Evolutionary conservation across 1,140 invertebrate genomes (phyloP).

Genomic region (Scaptomyza hsui): DNA sequence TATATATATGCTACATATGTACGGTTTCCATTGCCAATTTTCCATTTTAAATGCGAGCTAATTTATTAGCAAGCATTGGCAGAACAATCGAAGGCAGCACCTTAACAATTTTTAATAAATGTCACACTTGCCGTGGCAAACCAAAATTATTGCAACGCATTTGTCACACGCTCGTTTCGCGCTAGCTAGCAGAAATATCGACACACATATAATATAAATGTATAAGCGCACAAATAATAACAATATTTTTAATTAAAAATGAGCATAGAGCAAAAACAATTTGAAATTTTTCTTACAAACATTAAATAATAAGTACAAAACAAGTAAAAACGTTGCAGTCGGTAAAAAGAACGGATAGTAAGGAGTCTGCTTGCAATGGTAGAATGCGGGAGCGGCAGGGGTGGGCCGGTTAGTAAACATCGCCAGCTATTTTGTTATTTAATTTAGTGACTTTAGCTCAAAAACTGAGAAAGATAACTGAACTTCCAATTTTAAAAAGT

Average conservation of each 20-base stretch:
- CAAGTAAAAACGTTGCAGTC: too few species aligned
- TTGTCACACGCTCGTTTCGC: slow-evolving; percentile 62
- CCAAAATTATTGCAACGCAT: slow-evolving; percentile 74
- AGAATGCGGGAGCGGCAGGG: too few species aligned
- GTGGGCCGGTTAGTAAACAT: too few species aligned
- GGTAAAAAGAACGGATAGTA: too few species aligned
- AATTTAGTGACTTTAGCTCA: too few species aligned
- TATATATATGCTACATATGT: background rate
- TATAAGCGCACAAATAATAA: slow-evolving; percentile 58
- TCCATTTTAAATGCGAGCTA: slow-evolving; percentile 69
- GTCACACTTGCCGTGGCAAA: slow-evolving; percentile 65
- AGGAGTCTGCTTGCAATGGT: too few species aligned
- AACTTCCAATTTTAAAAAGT: too few species aligned
- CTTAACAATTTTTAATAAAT: slow-evolving; percentile 79
- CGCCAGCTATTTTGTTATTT: too few species aligned
- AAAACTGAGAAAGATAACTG: too few species aligned
- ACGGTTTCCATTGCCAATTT: slow-evolving; percentile 56
- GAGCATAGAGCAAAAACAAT: slow-evolving; percentile 34
- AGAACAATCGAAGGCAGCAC: slow-evolving; percentile 48
- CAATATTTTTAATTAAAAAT: slow-evolving; percentile 79
- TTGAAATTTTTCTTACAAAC: background rate
- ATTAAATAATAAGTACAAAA: background rate
- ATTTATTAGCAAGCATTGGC: slow-evolving; percentile 66
- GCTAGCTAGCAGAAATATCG: slow-evolving; percentile 37
- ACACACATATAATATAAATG: slow-evolving; percentile 22